Percentiles rank a stretch among this genome's conserved stretches.
These are phyloP conservation scores for Peucedramus taeniatus DNA, from an alignment of 2,113 vertebrate species.

Conservation along the genomic window DNA sequence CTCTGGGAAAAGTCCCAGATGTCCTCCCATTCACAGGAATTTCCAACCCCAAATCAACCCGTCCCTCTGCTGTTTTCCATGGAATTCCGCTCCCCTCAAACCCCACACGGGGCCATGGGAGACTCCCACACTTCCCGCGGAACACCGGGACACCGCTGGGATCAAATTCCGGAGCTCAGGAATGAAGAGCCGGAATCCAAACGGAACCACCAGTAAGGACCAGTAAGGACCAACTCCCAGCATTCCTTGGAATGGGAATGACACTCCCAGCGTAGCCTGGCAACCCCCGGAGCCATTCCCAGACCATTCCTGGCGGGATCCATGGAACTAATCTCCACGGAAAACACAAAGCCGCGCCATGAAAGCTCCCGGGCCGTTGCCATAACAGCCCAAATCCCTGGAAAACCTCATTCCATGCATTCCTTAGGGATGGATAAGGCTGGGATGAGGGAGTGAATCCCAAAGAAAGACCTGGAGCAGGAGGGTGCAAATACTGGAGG, in stretches of 20 bases:
- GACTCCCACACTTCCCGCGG: accelerated
- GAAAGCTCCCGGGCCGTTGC: not conserved
- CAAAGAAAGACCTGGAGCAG: not conserved
- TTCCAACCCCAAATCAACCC: too few species aligned
- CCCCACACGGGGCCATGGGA: accelerated
- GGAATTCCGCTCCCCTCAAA: not conserved
- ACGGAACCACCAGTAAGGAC: not conserved
- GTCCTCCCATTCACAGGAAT: not conserved
- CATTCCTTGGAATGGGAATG: not conserved
- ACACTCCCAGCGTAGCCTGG: accelerated
- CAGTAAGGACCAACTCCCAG: not conserved
- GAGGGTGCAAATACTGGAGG: accelerated
- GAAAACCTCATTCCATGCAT: not conserved
- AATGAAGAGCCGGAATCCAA: accelerated
- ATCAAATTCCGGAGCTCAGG: accelerated
- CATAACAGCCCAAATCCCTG: conserved; percentile 12
- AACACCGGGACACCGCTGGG: accelerated
- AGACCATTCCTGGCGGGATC: not conserved
- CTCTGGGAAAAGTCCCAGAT: not conserved
- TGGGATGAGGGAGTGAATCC: not conserved
- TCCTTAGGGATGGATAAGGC: not conserved
- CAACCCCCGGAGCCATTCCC: not conserved
- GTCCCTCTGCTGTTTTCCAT: not conserved
- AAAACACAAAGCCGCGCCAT: not conserved
- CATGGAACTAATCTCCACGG: not conserved